Evolutionary conservation across 2,797 vertebrate genomes (phyloP).

Genomic region (Pseudochromis fuscus): DNA sequence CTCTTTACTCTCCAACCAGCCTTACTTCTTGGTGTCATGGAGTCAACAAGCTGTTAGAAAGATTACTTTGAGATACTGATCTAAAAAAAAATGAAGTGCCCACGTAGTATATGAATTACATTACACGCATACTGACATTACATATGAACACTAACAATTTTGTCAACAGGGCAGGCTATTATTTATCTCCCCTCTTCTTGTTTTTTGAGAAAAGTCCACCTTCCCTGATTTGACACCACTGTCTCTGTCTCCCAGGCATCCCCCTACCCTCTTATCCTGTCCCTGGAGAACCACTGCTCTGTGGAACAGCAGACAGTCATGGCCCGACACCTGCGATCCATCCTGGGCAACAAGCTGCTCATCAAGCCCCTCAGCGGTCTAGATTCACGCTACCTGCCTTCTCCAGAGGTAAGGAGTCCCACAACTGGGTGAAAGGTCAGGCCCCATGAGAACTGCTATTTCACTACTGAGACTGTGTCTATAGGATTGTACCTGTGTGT

Average conservation of each 20-base stretch:
- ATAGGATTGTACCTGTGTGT: background rate
- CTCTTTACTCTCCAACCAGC: too few relatives aligned
- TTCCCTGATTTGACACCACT: background rate
- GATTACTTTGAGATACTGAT: too few relatives aligned
- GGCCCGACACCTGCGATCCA: conserved; percentile 89
- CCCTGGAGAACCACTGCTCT: conserved; percentile 97
- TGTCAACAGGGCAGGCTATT: too few relatives aligned
- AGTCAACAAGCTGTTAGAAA: too few relatives aligned
- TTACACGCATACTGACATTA: too few relatives aligned
- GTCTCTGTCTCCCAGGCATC: conserved; percentile 63
- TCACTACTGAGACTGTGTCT: background rate
- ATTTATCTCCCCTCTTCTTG: too few relatives aligned
- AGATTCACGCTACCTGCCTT: conserved; percentile 82
- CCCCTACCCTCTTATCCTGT: conserved; percentile 88
- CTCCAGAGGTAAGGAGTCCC: conserved; percentile 88
- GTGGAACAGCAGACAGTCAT: conserved; percentile 93
- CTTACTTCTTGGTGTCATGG: too few relatives aligned
- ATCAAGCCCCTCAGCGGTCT: conserved; percentile 79
- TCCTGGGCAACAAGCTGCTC: conserved; percentile 92
- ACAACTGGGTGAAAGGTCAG: background rate
- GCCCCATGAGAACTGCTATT: background rate
- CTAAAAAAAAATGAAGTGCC: too few relatives aligned
- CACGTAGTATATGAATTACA: too few relatives aligned
- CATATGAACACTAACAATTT: too few relatives aligned
- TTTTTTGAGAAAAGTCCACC: background rate